phyloP scores from a whole-genome alignment of 2,113 vertebrate species.

The Hemibates koningsi region DNA sequence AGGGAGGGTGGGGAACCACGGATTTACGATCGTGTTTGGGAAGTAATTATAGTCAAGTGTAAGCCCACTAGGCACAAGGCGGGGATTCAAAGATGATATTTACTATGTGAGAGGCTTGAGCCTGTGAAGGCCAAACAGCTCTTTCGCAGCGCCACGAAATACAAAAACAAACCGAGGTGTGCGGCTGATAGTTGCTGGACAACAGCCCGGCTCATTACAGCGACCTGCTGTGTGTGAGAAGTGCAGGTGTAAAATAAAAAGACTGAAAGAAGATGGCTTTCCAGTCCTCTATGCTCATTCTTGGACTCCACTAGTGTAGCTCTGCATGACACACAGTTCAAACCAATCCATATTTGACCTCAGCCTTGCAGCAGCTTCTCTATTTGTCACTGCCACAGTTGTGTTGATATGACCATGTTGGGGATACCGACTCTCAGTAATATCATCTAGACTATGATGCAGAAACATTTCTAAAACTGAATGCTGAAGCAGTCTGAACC shows the following conservation, averaged over 20 bases:
- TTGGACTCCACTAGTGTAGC: neutral
- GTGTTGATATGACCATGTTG: neutral
- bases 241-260: neutral
- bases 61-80: neutral
- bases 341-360: accelerated
- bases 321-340: neutral
- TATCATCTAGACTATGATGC: neutral
- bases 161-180: neutral
- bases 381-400: neutral
- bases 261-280: neutral
- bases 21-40: neutral
- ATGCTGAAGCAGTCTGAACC: neutral
- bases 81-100: neutral
- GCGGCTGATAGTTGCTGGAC: neutral
- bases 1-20: neutral
- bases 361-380: neutral
- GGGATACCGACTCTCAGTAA: neutral
- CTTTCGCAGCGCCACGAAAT: neutral
- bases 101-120: neutral
- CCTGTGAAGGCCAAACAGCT: neutral
- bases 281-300: neutral
- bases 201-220: neutral
- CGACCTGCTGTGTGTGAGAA: neutral
- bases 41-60: neutral
- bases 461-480: neutral